Conservation (phyloP, 1,140 invertebrate species). For the Bathynomus jamesi region DNA sequence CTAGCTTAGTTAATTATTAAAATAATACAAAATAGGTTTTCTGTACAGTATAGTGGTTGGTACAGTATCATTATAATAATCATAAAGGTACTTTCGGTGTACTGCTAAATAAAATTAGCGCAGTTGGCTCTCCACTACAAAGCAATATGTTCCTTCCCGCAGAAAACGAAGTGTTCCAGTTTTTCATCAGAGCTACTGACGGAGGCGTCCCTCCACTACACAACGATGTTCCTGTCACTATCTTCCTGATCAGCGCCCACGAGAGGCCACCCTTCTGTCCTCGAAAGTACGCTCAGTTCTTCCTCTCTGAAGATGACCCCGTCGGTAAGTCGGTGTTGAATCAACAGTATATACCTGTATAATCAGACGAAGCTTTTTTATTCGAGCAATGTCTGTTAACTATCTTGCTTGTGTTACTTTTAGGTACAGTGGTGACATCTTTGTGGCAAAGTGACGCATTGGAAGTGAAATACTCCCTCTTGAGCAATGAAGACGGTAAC, state of each 20-base stretch:
- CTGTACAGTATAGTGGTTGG: no score
- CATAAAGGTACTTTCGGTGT: no score
- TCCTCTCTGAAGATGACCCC: conserved; percentile 28
- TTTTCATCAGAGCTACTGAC: conserved; percentile 80
- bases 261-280: conserved; percentile 25
- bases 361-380: no score
- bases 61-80: no score
- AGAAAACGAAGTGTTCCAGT: conserved; percentile 69
- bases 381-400: no score
- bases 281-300: conserved; percentile 30
- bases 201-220: conserved; percentile 57
- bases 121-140: no score
- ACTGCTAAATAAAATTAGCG: no score
- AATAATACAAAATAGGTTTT: no score
- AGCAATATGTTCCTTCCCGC: conserved; percentile 31
- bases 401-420: neutral
- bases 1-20: no score
- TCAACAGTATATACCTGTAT: neutral
- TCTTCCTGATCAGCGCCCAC: conserved; percentile 24
- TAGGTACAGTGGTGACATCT: conserved; percentile 33
- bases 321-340: no score
- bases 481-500: conserved; percentile 38
- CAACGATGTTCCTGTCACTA: conserved; percentile 66
- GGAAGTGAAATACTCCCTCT: conserved; percentile 44
- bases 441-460: conserved; percentile 23